Evolutionary conservation across 2,888 invertebrate species (phyloP), one percentile per base, ranked within the genome.

Genomic region (Polydrusus tereticollis): DNA sequence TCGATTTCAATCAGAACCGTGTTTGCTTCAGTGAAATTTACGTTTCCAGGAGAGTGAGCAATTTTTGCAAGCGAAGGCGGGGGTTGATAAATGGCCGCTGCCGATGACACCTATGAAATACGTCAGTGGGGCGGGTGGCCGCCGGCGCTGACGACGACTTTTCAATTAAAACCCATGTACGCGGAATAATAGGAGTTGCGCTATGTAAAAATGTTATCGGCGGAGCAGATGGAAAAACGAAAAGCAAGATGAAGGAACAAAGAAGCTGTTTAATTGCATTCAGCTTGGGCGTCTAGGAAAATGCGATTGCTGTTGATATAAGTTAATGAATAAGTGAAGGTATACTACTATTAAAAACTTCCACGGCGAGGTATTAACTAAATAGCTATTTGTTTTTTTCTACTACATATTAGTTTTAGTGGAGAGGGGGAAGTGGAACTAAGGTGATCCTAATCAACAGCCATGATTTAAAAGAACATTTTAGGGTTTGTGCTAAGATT

Each of bases 141-240:
- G 76, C 63, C 65, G 73, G 72, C 29, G 78, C 71, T 79, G 77
- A 79, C 81, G 77, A 80, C 79, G 82, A 82, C 82, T 83, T 85
- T 86, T 86, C 86, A 86, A 86, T 86, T 86, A 86, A 86, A 86
- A 86, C 83, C 82, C 86, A 85, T 85, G 85, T 86, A 85, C 83
- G 86, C 83, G 86, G 86, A 86, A 86, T 86, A 86, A 86, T 86
- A 79, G 80, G 84, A 80, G 66, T 67, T 67, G 71, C 60, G 71
- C 65, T 47, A 70, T 72, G 67, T 67, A 62, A 67, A 66, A 66
- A 65, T 36, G 63, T 41, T 41, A 60, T 38, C 60, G 47, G 50
- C 5, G 63, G 21, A 58, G 21, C 58, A 58, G 58, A 41, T 23
- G 41, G 58, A 38, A 58, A 41, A 58, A 29, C 52, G 10, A 29